These are phyloP conservation scores for Mandrillus leucophaeus DNA, from an alignment of 2,113 vertebrate genomes.

Conservation along the genomic window DNA sequence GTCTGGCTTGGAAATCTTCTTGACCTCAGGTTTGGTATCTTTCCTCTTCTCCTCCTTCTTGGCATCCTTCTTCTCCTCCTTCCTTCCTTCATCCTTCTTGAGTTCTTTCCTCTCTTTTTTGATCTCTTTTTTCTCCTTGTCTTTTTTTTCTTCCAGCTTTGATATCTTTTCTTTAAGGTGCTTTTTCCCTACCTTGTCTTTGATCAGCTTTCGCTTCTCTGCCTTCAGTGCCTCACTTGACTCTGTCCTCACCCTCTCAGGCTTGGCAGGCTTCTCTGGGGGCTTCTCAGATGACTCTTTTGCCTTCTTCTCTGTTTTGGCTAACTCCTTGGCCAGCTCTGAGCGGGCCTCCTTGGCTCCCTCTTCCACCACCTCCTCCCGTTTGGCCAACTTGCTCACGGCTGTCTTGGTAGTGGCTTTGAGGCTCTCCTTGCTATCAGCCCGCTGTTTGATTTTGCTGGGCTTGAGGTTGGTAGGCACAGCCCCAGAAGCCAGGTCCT, in stretches of 20 bases:
- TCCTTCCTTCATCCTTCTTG: constrained; percentile 93
- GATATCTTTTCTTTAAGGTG: constrained; percentile 94
- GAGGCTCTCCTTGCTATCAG: constrained; percentile 97
- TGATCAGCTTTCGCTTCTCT: constrained; percentile 94
- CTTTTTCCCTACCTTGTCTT: constrained; percentile 93
- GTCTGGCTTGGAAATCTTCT: constrained; percentile 94
- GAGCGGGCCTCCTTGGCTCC: constrained; percentile 89
- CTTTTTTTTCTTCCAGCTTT: constrained; percentile 97
- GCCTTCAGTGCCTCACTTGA: constrained; percentile 86
- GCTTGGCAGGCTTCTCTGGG: constrained; percentile 89
- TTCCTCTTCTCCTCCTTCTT: constrained; percentile 96
- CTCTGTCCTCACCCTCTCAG: constrained; percentile 86
- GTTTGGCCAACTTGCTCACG: constrained; percentile 89
- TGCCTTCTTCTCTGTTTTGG: constrained; percentile 91
- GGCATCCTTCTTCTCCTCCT: constrained; percentile 94
- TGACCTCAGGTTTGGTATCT: constrained; percentile 91
- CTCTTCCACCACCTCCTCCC: constrained; percentile 89
- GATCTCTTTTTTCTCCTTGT: constrained; percentile 97
- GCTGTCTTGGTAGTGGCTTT: constrained; percentile 92
- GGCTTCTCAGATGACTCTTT: constrained; percentile 89
- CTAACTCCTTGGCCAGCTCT: constrained; percentile 89
- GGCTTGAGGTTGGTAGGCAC: constrained; percentile 92
- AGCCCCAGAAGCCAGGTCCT: constrained; percentile 91
- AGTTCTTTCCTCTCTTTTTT: constrained; percentile 92
- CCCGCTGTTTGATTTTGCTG: constrained; percentile 94